These are phyloP conservation scores for Pseudolaguvia tuberculata DNA, from an alignment of 2,113 vertebrate species.

Conservation along the genomic window DNA sequence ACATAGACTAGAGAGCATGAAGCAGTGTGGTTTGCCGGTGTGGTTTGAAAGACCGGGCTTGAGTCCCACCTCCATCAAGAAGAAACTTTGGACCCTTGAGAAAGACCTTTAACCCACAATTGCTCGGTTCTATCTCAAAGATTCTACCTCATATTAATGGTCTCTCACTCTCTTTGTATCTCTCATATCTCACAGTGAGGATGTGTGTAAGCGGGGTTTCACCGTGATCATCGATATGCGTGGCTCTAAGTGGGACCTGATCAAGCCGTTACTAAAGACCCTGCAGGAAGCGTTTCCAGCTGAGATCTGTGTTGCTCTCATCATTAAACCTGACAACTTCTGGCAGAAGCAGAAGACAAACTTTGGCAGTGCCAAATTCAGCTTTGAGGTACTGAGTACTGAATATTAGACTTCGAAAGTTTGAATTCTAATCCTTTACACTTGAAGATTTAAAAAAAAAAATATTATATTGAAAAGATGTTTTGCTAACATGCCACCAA, in stretches of 20 bases:
- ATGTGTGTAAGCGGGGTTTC: conserved; percentile 95
- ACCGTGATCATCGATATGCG: conserved; percentile 99
- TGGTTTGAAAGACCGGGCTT: too few relatives aligned
- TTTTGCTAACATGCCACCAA: too few relatives aligned
- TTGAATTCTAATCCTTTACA: too few relatives aligned
- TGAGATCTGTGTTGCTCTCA: conserved; percentile 95
- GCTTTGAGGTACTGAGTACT: conserved; percentile 83
- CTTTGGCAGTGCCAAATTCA: conserved; percentile 98
- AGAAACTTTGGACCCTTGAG: too few relatives aligned
- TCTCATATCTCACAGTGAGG: conserved; percentile 75
- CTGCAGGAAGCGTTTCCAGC: conserved; percentile 94
- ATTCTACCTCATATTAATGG: too few relatives aligned
- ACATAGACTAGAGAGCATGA: too few relatives aligned
- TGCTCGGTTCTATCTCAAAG: too few relatives aligned
- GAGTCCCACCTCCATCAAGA: too few relatives aligned
- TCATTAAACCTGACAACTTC: conserved; percentile 99
- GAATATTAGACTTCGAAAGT: background rate
- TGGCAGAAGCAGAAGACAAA: conserved; percentile 99
- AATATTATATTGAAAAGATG: too few relatives aligned
- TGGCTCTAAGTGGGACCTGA: conserved; percentile 97
- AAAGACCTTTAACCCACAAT: too few relatives aligned
- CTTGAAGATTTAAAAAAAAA: too few relatives aligned
- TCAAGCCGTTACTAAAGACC: conserved; percentile 96
- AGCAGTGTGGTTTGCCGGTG: too few relatives aligned
- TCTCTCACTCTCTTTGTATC: background rate